Conservation (phyloP, 2,888 invertebrate genomes). For the Lepeophtheirus nordmannii region DNA sequence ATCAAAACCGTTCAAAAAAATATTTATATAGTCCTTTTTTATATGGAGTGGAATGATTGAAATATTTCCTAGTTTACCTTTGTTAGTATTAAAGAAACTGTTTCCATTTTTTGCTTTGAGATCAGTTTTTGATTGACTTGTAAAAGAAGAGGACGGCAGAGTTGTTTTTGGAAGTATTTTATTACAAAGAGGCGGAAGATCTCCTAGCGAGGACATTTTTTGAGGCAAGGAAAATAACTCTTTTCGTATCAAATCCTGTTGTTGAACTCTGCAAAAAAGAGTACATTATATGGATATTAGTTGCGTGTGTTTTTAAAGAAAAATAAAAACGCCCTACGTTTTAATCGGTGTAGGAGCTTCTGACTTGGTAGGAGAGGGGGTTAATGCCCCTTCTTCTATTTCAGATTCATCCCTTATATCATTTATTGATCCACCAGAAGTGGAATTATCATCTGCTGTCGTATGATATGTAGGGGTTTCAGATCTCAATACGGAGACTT, state of each 20-base stretch:
- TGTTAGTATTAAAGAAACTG: too few species aligned
- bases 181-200: background rate
- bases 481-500: conserved; percentile 23
- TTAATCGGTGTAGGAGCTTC: background rate
- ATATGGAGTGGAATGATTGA: too few species aligned
- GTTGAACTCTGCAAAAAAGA: background rate
- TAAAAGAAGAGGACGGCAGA: background rate
- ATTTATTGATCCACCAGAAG: background rate
- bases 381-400: conserved; percentile 2
- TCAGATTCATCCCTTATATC: background rate
- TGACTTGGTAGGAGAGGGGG: conserved; percentile 7
- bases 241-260: background rate
- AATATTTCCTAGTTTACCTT: too few species aligned
- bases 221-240: background rate
- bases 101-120: too few species aligned
- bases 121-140: too few species aligned
- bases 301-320: background rate
- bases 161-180: background rate
- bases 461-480: conserved; percentile 21
- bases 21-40: too few species aligned
- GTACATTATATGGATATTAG: background rate
- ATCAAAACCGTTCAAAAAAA: too few species aligned
- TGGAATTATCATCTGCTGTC: background rate
- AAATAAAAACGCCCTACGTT: background rate
- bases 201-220: background rate